phyloP scores from a whole-genome alignment of 53 echinoderm and acorn worm species.

The Pentamera pediparva region DNA sequence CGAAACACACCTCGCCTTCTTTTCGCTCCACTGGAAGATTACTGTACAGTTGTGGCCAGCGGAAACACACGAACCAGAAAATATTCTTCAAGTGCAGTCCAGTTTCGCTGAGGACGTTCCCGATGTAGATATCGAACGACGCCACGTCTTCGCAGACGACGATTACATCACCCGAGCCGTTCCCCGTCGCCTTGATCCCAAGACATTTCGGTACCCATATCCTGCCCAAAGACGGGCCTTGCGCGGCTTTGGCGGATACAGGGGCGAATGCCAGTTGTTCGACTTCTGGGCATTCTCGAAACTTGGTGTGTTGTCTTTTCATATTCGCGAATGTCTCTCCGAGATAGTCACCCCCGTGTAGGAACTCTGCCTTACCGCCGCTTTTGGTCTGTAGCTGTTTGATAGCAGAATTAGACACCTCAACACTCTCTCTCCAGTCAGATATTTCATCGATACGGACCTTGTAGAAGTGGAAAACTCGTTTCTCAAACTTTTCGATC shows the following conservation, averaged over 20 bases:
- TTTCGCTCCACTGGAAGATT: neutral
- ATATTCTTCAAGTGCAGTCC: conserved; percentile 10
- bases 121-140: conserved; percentile 14
- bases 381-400: conserved; percentile 8
- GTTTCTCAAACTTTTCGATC: conserved; percentile 2
- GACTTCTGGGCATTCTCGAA: neutral
- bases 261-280: conserved; percentile 20
- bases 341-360: conserved; percentile 2
- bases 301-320: conserved; percentile 6
- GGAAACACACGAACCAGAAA: conserved; percentile 2
- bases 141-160: conserved; percentile 19
- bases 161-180: conserved; percentile 1
- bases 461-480: conserved; percentile 18
- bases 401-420: conserved; percentile 7
- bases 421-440: conserved; percentile 5
- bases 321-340: conserved; percentile 18
- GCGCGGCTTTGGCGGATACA: neutral
- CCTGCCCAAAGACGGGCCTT: neutral
- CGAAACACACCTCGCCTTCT: conserved; percentile 8
- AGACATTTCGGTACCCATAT: conserved; percentile 19
- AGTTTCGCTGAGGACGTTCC: conserved; percentile 16
- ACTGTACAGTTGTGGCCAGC: neutral
- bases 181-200: conserved; percentile 2
- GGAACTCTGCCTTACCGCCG: conserved; percentile 12
- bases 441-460: conserved; percentile 21